phyloP scores from a whole-genome alignment of 2,113 vertebrate genomes.

The Crotalus helleri region DNA sequence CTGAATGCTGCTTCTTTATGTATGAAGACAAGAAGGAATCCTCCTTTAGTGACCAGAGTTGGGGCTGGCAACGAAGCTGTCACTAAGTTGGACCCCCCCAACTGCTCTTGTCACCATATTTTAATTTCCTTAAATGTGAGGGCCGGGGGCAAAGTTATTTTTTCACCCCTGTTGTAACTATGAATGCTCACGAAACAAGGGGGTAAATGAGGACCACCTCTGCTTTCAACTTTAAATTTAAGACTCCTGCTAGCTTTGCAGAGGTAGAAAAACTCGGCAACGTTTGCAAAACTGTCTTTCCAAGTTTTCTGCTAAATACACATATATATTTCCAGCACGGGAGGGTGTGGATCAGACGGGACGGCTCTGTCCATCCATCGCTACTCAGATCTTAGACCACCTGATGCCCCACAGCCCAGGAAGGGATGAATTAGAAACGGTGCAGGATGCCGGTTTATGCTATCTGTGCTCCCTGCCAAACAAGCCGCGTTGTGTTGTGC shows the following conservation, averaged over 20 bases:
- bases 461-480: neutral
- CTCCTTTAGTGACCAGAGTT: neutral
- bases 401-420: neutral
- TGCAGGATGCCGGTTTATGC: neutral
- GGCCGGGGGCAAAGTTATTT: neutral
- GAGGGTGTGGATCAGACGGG: no score
- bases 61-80: neutral
- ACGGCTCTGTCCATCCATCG: neutral
- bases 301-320: neutral
- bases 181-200: neutral
- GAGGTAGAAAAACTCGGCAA: neutral
- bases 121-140: neutral
- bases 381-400: neutral
- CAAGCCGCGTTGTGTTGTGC: conserved; percentile 21
- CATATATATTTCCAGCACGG: no score
- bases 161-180: neutral
- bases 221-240: neutral
- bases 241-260: neutral
- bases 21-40: neutral
- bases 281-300: neutral
- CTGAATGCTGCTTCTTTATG: neutral
- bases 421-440: neutral
- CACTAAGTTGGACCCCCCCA: neutral
- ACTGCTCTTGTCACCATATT: neutral
- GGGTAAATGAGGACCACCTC: neutral